phyloP scores from a whole-genome alignment of 2,797 vertebrate genomes.

The Pseudocheirus occidentalis region DNA sequence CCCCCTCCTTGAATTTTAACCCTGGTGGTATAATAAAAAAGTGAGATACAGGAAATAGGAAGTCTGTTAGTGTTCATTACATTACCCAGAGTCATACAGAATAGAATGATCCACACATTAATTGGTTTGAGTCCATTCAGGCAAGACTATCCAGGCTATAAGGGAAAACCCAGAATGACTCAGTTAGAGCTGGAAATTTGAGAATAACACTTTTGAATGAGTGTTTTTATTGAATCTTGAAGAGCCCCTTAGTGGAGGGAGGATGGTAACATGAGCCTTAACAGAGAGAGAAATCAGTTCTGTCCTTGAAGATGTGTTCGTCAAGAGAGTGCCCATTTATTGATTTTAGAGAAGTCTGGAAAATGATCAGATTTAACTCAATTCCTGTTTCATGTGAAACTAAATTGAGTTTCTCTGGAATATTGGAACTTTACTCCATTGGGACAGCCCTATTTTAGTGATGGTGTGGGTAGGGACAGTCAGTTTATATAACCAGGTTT shows the following conservation, averaged over 20 bases:
- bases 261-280: constrained; percentile 68
- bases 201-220: constrained; percentile 79
- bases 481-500: constrained; percentile 50
- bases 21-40: constrained; percentile 74
- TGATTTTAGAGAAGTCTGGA: constrained; percentile 50
- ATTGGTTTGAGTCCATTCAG: constrained; percentile 75
- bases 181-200: constrained; percentile 79
- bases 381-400: constrained; percentile 62
- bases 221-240: constrained; percentile 80
- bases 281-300: constrained; percentile 66
- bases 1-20: constrained; percentile 76
- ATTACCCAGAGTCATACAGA: constrained; percentile 72
- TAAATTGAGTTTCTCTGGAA: constrained; percentile 57
- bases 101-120: constrained; percentile 75
- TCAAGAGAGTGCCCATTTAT: constrained; percentile 27
- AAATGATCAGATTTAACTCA: constrained; percentile 57
- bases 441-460: constrained; percentile 49
- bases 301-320: constrained; percentile 49
- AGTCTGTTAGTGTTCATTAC: constrained; percentile 79
- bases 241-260: constrained; percentile 62
- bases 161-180: constrained; percentile 78
- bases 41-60: constrained; percentile 79
- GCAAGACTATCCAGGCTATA: constrained; percentile 74
- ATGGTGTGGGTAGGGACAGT: constrained; percentile 50
- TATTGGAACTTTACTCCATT: constrained; percentile 40